Evolutionary conservation across 1,140 invertebrate genomes (phyloP), one percentile per base, ranked within the genome.

Genomic region (Gerris buenoi): DNA sequence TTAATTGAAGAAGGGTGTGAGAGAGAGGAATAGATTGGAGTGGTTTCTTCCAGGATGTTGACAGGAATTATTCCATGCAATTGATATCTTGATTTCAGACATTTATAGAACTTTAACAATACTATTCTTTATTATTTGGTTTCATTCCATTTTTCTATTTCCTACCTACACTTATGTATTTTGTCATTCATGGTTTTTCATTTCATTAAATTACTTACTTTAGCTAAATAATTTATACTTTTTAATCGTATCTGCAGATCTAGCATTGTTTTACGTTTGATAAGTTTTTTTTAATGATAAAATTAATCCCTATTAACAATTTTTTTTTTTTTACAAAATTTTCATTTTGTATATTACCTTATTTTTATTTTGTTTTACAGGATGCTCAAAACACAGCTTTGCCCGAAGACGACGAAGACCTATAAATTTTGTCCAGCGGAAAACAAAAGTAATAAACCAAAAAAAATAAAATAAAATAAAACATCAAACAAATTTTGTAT

Each of bases 341-440:
- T 56, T 10, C 10, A 56, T 25, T 10, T 2, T 1, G 5, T n/a
- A 27, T 0, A 46, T 25, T 27, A 28, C 1, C 56, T 28, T 63
- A 26, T 23, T 27, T 28, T 65, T 18, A 64, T 67, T 65, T 68
- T 13, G 56, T 66, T 56, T 76, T 79, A 27, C 71, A 81, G 77
- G 90, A 94, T 76, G 94, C 93, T 56, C 90, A 95, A 79, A 87
- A 93, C 75, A 93, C 91, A 46, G 90, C 92, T 65, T 81, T 97
- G 72, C 94, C 94, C 18, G 94, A 97, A 74, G 94, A 97, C 75
- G 93, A 97, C 78, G 93, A 95, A 82, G 94, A 97, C 78, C 86
- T 96, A 78, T 96, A 68, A 72, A 70, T 27, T 18, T 25, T 27
- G 27, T n/a, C n/a, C n/a, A n/a, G n/a, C n/a, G n/a, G n/a, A n/a